phyloP scores from a whole-genome alignment of 2,113 vertebrate genomes.

The Nycticorax nycticorax region DNA sequence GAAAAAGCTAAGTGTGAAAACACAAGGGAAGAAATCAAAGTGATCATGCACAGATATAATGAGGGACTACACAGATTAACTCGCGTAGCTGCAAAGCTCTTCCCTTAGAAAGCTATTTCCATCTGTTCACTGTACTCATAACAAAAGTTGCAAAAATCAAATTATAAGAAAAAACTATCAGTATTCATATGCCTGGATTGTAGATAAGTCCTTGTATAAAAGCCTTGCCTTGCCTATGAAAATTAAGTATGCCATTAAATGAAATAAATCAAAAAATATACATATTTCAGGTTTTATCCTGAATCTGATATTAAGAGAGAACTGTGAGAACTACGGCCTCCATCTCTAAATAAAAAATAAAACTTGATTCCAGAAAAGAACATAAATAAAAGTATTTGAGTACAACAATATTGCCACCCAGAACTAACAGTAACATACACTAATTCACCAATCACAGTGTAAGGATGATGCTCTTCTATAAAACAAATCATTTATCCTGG shows the following conservation, averaged over 20 bases:
- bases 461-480: not conserved
- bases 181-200: not conserved
- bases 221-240: not conserved
- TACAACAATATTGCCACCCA: not conserved
- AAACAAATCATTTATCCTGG: not conserved
- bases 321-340: not conserved
- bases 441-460: not conserved
- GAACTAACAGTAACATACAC: not conserved
- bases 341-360: not conserved
- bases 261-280: not conserved
- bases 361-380: not conserved
- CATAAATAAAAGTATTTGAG: not conserved
- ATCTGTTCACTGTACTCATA: not conserved
- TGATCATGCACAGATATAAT: not conserved
- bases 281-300: not conserved
- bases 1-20: not conserved
- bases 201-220: not conserved
- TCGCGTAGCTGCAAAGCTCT: not conserved
- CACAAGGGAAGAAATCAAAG: not conserved
- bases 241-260: not conserved
- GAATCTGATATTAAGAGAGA: not conserved
- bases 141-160: not conserved
- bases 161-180: not conserved
- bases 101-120: not conserved
- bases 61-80: not conserved